Conservation (phyloP, 1,140 invertebrate genomes). For the Charaxes varanes region DNA sequence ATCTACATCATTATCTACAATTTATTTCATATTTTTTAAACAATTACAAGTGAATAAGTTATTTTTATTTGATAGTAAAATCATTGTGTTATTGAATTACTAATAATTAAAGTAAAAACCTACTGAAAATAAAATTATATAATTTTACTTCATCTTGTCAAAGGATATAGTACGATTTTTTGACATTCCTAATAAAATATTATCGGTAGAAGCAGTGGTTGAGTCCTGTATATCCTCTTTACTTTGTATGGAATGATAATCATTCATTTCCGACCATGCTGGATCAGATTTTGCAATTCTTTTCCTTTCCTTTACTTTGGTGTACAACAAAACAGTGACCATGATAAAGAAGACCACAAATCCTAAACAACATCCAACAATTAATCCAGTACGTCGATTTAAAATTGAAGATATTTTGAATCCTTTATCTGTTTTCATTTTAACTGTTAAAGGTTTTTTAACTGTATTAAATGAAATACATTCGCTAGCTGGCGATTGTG, state of each 20-base stretch:
- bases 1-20: slow-evolving; percentile 11
- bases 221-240: slow-evolving; percentile 65
- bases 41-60: neutral
- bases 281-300: slow-evolving; percentile 65
- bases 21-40: slow-evolving; percentile 3
- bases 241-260: slow-evolving; percentile 65
- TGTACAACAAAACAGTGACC: slow-evolving; percentile 63
- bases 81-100: slow-evolving; percentile 3
- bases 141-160: slow-evolving; percentile 43
- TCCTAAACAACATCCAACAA: slow-evolving; percentile 61
- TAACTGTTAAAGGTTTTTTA: slow-evolving; percentile 36
- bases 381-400: slow-evolving; percentile 59
- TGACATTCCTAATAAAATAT: slow-evolving; percentile 62
- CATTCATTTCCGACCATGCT: slow-evolving; percentile 66
- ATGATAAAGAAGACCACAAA: slow-evolving; percentile 65
- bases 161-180: slow-evolving; percentile 54
- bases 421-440: slow-evolving; percentile 42
- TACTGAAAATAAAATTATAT: neutral
- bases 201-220: slow-evolving; percentile 62
- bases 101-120: neutral
- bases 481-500: slow-evolving; percentile 55
- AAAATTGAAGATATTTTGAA: slow-evolving; percentile 50
- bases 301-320: slow-evolving; percentile 66
- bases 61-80: neutral
- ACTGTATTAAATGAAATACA: slow-evolving; percentile 57